Conservation (phyloP, 2,888 invertebrate species). For the Ennomos fuscantarius region DNA sequence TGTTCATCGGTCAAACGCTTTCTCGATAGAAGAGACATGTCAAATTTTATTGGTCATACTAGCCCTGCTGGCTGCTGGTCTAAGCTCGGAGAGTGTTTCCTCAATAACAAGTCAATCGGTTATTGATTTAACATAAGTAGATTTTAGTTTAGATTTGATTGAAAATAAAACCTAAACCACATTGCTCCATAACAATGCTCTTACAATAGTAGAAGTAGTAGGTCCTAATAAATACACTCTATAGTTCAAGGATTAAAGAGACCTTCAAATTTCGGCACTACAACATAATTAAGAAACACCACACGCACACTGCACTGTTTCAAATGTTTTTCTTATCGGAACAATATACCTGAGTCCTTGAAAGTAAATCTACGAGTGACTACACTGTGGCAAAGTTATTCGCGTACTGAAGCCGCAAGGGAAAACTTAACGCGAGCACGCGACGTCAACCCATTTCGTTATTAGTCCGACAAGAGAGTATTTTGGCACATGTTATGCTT, state of each 20-base stretch:
- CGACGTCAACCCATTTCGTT: conserved; percentile 16
- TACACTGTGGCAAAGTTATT: conserved; percentile 21
- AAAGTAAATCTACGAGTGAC: conserved; percentile 9
- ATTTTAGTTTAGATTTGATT: too few species aligned
- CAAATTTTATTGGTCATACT: too few species aligned
- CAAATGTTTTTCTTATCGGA: conserved; percentile 10
- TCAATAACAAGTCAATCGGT: too few species aligned
- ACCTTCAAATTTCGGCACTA: conserved; percentile 20
- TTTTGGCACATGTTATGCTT: conserved; percentile 10
- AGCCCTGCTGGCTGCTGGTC: too few species aligned
- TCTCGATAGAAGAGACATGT: too few species aligned
- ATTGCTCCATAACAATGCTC: too few species aligned
- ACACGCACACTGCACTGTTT: conserved; percentile 8
- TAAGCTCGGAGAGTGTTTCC: too few species aligned
- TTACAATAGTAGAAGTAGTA: too few species aligned
- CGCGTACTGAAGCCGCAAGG: conserved; percentile 22
- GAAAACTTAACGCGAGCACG: conserved; percentile 21
- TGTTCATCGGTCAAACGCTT: too few species aligned
- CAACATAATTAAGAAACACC: conserved; percentile 14
- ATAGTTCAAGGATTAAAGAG: neutral
- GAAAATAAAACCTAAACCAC: too few species aligned
- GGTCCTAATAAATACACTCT: too few species aligned
- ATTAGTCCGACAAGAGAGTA: conserved; percentile 13
- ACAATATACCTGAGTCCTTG: conserved; percentile 17
- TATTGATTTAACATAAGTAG: too few species aligned